Conservation (phyloP, 2,888 invertebrate species). For the Ashinkailepas kermadecensis region DNA sequence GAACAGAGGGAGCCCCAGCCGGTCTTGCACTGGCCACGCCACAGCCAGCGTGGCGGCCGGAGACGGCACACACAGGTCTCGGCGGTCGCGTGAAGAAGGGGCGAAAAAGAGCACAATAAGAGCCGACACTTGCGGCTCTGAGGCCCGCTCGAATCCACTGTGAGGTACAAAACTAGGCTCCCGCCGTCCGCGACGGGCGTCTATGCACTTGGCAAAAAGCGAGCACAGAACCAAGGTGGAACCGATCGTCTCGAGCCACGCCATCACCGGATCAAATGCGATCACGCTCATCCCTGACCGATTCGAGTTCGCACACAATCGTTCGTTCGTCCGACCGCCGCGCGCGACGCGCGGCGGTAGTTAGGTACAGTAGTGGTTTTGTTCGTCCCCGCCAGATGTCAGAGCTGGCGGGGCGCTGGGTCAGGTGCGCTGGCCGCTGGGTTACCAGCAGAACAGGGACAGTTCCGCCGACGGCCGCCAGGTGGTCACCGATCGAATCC, state of each 20-base stretch:
- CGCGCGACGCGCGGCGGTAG: slow-evolving; percentile 13
- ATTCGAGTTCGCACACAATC: background rate
- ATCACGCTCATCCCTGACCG: slow-evolving; percentile 2
- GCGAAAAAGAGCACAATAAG: background rate
- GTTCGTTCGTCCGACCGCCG: background rate
- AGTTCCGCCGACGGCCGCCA: slow-evolving; percentile 10
- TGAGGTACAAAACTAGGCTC: slow-evolving; percentile 14
- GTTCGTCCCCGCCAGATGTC: slow-evolving; percentile 20
- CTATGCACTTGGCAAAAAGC: slow-evolving; percentile 17
- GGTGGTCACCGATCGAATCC: slow-evolving; percentile 9
- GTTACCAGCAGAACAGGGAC: slow-evolving; percentile 10
- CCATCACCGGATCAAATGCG: background rate
- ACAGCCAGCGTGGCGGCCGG: too few species aligned
- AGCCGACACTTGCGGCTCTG: background rate
- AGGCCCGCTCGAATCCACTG: background rate
- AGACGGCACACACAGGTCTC: too few species aligned
- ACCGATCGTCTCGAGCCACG: background rate
- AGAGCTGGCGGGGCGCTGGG: slow-evolving; percentile 2
- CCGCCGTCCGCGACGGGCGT: background rate
- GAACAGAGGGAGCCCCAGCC: background rate
- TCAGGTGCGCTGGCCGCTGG: slow-evolving; percentile 19
- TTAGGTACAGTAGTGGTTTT: slow-evolving; percentile 21
- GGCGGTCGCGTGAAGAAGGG: background rate
- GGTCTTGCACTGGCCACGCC: too few species aligned
- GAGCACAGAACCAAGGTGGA: background rate